Conservation (phyloP, 2,797 vertebrate species). For the Fringilla coelebs region DNA sequence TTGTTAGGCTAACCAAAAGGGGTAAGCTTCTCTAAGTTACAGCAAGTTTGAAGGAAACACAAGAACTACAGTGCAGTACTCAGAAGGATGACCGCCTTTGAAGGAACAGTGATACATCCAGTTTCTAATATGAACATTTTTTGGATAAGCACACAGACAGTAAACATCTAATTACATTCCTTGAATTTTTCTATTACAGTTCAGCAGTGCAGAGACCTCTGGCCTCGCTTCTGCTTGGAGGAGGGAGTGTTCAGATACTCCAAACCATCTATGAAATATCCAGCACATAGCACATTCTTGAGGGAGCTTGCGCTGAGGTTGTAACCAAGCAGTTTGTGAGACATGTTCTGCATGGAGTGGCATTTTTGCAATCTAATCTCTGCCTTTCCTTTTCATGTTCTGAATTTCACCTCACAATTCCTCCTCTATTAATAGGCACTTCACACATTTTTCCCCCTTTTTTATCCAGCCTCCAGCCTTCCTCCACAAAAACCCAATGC, state of each 20-base stretch:
- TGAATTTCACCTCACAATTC: constrained; percentile 37
- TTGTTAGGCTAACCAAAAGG: neutral
- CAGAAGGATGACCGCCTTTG: neutral
- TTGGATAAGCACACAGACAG: constrained; percentile 16
- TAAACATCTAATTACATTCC: neutral
- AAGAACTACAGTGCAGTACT: neutral
- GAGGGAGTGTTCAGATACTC: neutral
- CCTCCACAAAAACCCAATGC: constrained; percentile 44
- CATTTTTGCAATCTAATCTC: constrained; percentile 33
- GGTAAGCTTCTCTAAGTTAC: constrained; percentile 36
- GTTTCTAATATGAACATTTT: neutral
- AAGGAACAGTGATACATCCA: constrained; percentile 7
- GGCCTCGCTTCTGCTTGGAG: neutral
- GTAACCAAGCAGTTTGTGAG: neutral
- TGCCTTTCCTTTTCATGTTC: constrained; percentile 26
- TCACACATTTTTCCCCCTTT: constrained; percentile 20
- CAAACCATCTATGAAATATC: neutral
- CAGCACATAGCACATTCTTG: neutral
- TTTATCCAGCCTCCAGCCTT: constrained; percentile 12
- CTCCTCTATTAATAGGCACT: constrained; percentile 37
- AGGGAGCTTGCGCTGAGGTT: neutral
- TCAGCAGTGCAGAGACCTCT: neutral
- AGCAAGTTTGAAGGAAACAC: constrained; percentile 31
- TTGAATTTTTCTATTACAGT: neutral
- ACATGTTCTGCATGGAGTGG: neutral